phyloP scores from a whole-genome alignment of 64 coral and sea anemone genomes.

The Hydrozoanthus tunicans region DNA sequence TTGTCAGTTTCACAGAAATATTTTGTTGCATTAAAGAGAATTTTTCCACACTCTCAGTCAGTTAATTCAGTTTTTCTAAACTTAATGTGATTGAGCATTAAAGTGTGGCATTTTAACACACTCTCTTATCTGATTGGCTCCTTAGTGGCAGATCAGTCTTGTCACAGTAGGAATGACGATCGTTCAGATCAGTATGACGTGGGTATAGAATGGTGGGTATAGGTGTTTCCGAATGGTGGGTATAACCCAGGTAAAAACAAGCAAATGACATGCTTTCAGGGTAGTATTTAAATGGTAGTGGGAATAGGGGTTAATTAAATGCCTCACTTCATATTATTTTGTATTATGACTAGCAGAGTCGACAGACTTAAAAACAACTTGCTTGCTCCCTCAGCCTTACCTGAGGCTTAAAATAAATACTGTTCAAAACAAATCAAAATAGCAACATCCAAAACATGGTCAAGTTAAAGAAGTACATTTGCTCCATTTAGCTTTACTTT shows the following conservation, averaged over 20 bases:
- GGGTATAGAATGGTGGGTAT: slow-evolving; percentile 54
- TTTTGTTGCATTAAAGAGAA: too few species aligned
- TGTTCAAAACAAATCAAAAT: too few species aligned
- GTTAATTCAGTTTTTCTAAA: not conserved
- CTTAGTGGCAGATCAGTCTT: slow-evolving; percentile 57
- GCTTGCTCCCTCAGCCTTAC: too few species aligned
- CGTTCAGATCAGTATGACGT: slow-evolving; percentile 5
- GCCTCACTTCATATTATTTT: too few species aligned
- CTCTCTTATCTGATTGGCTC: slow-evolving; percentile 34
- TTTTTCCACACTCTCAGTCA: not conserved
- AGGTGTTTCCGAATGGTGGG: slow-evolving; percentile 51
- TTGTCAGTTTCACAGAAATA: too few species aligned
- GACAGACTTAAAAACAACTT: too few species aligned
- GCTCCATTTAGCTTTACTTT: too few species aligned
- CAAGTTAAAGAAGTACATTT: too few species aligned
- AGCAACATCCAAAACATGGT: too few species aligned
- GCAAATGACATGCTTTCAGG: not conserved
- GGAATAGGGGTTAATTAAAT: too few species aligned
- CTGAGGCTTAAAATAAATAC: too few species aligned
- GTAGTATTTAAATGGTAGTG: not conserved
- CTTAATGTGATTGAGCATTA: not conserved
- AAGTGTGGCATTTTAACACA: slow-evolving; percentile 47
- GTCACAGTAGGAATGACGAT: slow-evolving; percentile 50
- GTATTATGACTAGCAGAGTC: too few species aligned
- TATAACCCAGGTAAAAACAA: slow-evolving; percentile 46